Conservation (phyloP, 2,888 invertebrate genomes). For the Sphinx pinastri region DNA sequence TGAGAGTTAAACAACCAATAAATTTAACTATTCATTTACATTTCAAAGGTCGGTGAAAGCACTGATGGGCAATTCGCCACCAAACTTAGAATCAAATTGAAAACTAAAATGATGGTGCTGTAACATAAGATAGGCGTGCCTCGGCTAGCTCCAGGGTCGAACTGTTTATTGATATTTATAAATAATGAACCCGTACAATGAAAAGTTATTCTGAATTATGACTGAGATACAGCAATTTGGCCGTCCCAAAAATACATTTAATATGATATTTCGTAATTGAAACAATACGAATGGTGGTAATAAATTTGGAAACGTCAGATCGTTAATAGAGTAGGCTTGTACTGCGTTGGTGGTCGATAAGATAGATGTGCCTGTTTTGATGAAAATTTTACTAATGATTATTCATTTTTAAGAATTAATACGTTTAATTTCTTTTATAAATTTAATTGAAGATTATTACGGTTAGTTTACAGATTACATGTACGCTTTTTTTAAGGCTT, state of each 20-base stretch:
- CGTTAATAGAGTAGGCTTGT: constrained; percentile 63
- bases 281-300: constrained; percentile 71
- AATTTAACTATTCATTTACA: constrained; percentile 21
- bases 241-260: constrained; percentile 71
- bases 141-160: constrained; percentile 61
- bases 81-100: constrained; percentile 51
- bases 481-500: too few species aligned
- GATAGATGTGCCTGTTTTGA: constrained; percentile 61
- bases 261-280: constrained; percentile 78
- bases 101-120: constrained; percentile 60
- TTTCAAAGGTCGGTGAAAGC: constrained; percentile 44
- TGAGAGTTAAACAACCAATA: constrained; percentile 9
- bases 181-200: constrained; percentile 69
- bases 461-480: too few species aligned
- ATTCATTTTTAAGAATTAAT: constrained; percentile 26
- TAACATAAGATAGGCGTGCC: constrained; percentile 73
- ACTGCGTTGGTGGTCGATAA: constrained; percentile 70
- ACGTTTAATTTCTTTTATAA: constrained; percentile 11
- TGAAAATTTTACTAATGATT: constrained; percentile 39
- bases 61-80: constrained; percentile 28
- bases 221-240: constrained; percentile 75
- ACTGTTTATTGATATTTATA: constrained; percentile 70
- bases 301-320: constrained; percentile 67
- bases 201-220: constrained; percentile 69
- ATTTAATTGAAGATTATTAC: too few species aligned